Percentiles rank a stretch among this genome's conserved stretches.
These are phyloP conservation scores for Botrylloides violaceus DNA, from an alignment of 23 tunicate genomes.

Conservation along the genomic window DNA sequence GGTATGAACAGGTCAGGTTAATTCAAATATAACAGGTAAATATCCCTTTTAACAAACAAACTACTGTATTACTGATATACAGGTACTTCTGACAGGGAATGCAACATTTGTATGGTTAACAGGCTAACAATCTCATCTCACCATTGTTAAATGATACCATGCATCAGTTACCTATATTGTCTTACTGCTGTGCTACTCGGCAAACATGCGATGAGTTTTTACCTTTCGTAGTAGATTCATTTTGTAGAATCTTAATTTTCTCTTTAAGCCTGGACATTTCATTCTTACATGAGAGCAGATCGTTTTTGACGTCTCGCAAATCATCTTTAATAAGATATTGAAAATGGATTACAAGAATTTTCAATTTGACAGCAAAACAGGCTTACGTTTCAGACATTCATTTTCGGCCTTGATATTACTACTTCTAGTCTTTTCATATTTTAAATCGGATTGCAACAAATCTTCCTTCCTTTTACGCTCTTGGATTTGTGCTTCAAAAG, in stretches of 20 bases:
- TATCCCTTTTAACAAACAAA: too few species aligned
- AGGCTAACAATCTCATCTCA: too few species aligned
- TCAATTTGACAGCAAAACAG: background rate
- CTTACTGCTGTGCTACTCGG: background rate
- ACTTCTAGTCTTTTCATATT: conserved; percentile 36
- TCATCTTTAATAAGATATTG: too few species aligned
- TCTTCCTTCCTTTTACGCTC: conserved; percentile 24
- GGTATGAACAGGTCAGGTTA: too few species aligned
- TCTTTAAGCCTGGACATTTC: conserved; percentile 43
- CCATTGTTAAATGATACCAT: too few species aligned
- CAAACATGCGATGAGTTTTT: background rate
- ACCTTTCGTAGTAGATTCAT: conserved; percentile 41
- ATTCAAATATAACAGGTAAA: too few species aligned
- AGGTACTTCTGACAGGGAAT: too few species aligned
- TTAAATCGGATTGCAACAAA: conserved; percentile 23
- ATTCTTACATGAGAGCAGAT: conserved; percentile 30
- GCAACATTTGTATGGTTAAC: too few species aligned
- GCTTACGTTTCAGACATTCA: conserved; percentile 40
- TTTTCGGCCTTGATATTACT: conserved; percentile 41
- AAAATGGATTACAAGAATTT: too few species aligned
- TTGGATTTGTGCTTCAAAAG: conserved; percentile 42
- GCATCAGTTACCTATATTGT: too few species aligned
- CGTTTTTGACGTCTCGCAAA: too few species aligned
- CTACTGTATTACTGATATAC: too few species aligned
- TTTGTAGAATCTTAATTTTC: conserved; percentile 34